Conservation (phyloP, 1,140 invertebrate genomes). For the Drusus annulatus region DNA sequence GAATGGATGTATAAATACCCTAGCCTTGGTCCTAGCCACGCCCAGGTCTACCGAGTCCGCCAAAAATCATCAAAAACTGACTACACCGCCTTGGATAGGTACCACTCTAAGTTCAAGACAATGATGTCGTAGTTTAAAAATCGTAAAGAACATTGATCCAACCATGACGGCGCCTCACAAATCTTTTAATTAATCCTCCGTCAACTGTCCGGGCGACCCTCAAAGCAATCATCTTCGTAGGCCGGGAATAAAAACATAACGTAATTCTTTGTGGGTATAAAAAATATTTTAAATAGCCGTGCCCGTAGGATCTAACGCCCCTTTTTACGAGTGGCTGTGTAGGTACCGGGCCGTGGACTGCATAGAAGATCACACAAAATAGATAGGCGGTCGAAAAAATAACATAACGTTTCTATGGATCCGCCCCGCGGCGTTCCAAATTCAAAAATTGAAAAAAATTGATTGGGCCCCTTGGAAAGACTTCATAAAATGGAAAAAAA, state of each 20-base stretch:
- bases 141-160: too few species aligned
- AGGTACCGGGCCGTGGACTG: not conserved
- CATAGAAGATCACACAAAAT: not conserved
- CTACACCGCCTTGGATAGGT: too few species aligned
- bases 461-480: not conserved
- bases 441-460: slow-evolving; percentile 15
- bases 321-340: too few species aligned
- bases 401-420: slow-evolving; percentile 5
- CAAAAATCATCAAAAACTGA: too few species aligned
- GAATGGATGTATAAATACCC: too few species aligned
- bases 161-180: not conserved
- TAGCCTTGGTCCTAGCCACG: too few species aligned
- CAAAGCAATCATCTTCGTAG: not conserved
- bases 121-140: too few species aligned
- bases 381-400: not conserved
- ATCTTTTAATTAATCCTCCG: not conserved
- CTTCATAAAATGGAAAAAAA: not conserved
- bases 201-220: not conserved
- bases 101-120: too few species aligned
- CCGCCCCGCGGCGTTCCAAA: slow-evolving; percentile 23
- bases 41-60: too few species aligned
- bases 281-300: not conserved
- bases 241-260: slow-evolving; percentile 12
- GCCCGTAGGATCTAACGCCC: not conserved
- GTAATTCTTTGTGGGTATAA: slow-evolving; percentile 23